phyloP scores from a whole-genome alignment of 2,797 vertebrate species.

The Danio kyathit region DNA sequence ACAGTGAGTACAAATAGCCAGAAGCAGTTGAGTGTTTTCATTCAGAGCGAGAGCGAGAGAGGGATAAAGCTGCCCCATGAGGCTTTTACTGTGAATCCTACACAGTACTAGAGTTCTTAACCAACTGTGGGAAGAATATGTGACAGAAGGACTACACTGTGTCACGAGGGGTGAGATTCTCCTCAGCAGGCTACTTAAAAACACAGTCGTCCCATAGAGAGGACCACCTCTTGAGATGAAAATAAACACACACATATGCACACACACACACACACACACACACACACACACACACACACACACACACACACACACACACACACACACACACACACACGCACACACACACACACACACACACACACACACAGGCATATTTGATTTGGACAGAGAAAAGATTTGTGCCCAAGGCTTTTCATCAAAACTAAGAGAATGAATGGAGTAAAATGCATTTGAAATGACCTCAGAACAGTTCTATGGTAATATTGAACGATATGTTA shows the following conservation, averaged over 20 bases:
- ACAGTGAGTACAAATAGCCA: neutral
- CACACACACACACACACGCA: too few relatives aligned
- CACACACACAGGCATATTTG: neutral
- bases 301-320: neutral
- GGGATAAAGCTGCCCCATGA: slow-evolving; percentile 8
- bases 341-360: neutral
- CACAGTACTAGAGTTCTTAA: neutral
- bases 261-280: too few relatives aligned
- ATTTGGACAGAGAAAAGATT: neutral
- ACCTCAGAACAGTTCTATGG: slow-evolving; percentile 7
- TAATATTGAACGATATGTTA: slow-evolving; percentile 4
- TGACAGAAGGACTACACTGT: neutral
- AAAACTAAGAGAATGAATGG: neutral
- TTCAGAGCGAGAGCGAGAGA: neutral
- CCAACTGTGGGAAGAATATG: slow-evolving; percentile 23
- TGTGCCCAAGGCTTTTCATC: neutral
- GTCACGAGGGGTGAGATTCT: neutral
- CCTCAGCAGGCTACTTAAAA: neutral
- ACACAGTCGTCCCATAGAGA: neutral
- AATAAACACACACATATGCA: too few relatives aligned
- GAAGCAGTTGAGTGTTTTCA: neutral
- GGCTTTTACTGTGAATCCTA: neutral
- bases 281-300: too few relatives aligned
- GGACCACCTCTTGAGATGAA: neutral
- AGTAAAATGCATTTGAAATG: slow-evolving; percentile 2